phyloP scores from a whole-genome alignment of 2,113 vertebrate genomes.

The Pseudolaguvia tuberculata region DNA sequence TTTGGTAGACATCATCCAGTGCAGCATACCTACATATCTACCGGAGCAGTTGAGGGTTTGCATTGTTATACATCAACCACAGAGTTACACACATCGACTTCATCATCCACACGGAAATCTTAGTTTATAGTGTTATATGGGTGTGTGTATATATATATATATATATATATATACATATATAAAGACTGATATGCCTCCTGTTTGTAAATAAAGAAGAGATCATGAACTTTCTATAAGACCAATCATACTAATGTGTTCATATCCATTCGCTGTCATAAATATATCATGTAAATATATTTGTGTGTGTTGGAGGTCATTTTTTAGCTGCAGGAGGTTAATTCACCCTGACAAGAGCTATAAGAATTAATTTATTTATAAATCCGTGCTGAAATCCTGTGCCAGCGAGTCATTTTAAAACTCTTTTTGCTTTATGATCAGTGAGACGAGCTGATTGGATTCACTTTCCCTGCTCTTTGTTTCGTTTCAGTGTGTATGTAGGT shows the following conservation, averaged over 20 bases:
- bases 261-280: not conserved
- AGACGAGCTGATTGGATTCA: conserved; percentile 35
- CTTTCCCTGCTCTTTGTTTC: conserved; percentile 12
- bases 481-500: conserved; percentile 17
- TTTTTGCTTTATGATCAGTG: conserved; percentile 30
- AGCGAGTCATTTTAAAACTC: conserved; percentile 6
- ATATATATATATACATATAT: too few species aligned
- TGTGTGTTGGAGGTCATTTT: conserved; percentile 1
- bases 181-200: too few species aligned
- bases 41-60: too few species aligned
- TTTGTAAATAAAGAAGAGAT: too few species aligned
- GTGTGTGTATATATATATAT: too few species aligned
- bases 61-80: not conserved
- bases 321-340: not conserved
- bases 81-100: not conserved
- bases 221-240: too few species aligned
- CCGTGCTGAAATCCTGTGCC: not conserved
- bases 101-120: too few species aligned
- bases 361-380: conserved; percentile 16
- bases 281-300: not conserved
- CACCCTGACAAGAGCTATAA: conserved; percentile 1
- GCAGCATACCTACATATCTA: too few species aligned
- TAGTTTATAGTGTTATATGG: too few species aligned
- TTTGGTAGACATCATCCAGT: too few species aligned
- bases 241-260: not conserved